These are phyloP conservation scores for Conus betulinus DNA, from an alignment of 1,140 invertebrate genomes.

Conservation along the genomic window DNA sequence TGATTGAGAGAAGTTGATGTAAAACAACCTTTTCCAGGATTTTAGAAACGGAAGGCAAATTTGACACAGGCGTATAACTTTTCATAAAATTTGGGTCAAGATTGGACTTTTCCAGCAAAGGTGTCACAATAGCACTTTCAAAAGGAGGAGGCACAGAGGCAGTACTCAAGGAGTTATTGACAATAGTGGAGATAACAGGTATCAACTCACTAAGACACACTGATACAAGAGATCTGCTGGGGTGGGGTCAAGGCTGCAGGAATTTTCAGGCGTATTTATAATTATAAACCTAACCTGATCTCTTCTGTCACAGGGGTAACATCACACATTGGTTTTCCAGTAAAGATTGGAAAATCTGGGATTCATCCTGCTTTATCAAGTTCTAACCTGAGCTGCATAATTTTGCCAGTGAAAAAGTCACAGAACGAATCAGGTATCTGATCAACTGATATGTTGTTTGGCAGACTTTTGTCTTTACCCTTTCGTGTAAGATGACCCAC, in stretches of 20 bases:
- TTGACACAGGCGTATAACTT: no score
- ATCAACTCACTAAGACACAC: no score
- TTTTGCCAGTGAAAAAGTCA: no score
- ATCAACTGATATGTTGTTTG: neutral
- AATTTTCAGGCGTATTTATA: neutral
- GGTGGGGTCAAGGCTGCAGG: constrained; percentile 45
- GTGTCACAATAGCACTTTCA: no score
- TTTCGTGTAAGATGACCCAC: neutral
- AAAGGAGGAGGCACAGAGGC: no score
- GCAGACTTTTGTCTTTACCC: neutral
- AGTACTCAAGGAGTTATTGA: no score
- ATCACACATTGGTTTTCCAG: neutral
- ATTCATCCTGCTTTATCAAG: neutral
- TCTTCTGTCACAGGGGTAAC: neutral
- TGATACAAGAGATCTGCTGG: neutral
- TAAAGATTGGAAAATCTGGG: neutral
- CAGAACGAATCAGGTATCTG: neutral
- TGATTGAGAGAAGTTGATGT: no score
- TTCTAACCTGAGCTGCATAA: neutral
- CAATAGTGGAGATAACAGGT: no score
- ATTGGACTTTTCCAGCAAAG: no score
- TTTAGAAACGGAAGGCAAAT: no score
- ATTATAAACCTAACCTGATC: neutral
- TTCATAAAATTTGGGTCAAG: no score
- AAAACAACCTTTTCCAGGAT: no score